Percentiles rank a stretch among this genome's conserved stretches.
These are phyloP conservation scores for Oscheius sp. DNA, from an alignment of 2,888 invertebrate genomes.

Conservation along the genomic window DNA sequence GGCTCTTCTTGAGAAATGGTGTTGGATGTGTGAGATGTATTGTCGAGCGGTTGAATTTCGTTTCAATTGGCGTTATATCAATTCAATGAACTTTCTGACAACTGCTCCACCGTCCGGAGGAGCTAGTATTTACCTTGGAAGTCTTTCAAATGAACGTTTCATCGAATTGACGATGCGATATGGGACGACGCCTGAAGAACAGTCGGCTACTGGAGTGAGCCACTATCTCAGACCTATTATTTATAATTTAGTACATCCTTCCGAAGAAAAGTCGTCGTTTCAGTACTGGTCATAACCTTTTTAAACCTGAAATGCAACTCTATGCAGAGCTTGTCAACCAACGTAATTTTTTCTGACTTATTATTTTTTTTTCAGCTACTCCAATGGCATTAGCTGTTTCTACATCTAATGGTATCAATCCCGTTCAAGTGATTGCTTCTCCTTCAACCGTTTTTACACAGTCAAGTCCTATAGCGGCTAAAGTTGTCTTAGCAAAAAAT, in stretches of 20 bases:
- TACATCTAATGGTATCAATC: conserved; percentile 2
- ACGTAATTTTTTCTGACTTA: neutral
- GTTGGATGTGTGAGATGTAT: conserved; percentile 44
- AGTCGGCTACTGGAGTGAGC: conserved; percentile 9
- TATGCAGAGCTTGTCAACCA: neutral
- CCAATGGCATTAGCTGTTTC: neutral
- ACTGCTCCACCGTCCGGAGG: neutral
- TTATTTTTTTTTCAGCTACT: neutral
- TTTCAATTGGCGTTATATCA: conserved; percentile 39
- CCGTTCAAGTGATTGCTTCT: neutral
- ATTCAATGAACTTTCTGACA: conserved; percentile 32
- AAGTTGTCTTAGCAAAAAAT: too few relatives aligned
- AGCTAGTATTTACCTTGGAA: conserved; percentile 36
- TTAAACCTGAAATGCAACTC: conserved; percentile 7
- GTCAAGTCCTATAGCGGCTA: too few relatives aligned
- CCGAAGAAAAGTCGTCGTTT: too few relatives aligned
- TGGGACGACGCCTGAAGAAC: neutral
- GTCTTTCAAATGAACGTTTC: conserved; percentile 30
- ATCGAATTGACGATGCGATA: conserved; percentile 32
- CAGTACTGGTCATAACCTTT: neutral
- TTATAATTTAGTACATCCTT: neutral
- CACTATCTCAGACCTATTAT: too few relatives aligned
- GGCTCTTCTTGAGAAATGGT: conserved; percentile 50
- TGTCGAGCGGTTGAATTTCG: conserved; percentile 28
- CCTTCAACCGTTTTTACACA: too few relatives aligned